Percentiles rank a stretch among this genome's conserved stretches.
phyloP scores from a whole-genome alignment of 2,113 vertebrate species.

The Epinephelus moara region DNA sequence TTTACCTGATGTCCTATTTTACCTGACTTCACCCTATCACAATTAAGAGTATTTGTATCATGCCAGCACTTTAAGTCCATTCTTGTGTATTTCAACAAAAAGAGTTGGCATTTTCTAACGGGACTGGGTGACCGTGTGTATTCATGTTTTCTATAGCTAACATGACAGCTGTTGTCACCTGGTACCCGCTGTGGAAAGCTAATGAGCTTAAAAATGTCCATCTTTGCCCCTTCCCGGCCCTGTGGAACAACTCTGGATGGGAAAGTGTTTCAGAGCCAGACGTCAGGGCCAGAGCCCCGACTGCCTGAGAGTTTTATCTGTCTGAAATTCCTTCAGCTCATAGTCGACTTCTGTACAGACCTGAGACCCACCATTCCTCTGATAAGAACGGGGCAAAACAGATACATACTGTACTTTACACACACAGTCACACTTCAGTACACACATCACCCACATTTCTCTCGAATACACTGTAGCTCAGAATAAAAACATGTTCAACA shows the following conservation, averaged over 20 bases:
- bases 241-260: slow-evolving; percentile 22
- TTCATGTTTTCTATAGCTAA: slow-evolving; percentile 8
- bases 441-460: not conserved
- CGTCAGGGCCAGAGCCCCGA: not conserved
- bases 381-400: slow-evolving; percentile 64
- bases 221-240: slow-evolving; percentile 24
- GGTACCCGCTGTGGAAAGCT: slow-evolving; percentile 5
- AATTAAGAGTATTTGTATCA: not conserved
- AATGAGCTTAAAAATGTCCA: slow-evolving; percentile 41
- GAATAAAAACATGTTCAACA: not conserved
- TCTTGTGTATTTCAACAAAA: not conserved
- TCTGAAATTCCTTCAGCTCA: slow-evolving; percentile 71
- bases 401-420: slow-evolving; percentile 43
- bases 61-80: not conserved
- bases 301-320: slow-evolving; percentile 72
- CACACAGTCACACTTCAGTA: not conserved
- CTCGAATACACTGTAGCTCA: not conserved
- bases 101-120: not conserved
- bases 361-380: slow-evolving; percentile 56
- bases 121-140: not conserved
- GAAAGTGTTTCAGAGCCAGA: slow-evolving; percentile 33
- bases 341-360: slow-evolving; percentile 49
- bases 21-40: too few relatives aligned
- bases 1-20: too few relatives aligned
- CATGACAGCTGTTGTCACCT: slow-evolving; percentile 46